Base-by-base conservation (phyloP, 2,888 invertebrate species). In the Meiosimyza platycephala region DNA sequence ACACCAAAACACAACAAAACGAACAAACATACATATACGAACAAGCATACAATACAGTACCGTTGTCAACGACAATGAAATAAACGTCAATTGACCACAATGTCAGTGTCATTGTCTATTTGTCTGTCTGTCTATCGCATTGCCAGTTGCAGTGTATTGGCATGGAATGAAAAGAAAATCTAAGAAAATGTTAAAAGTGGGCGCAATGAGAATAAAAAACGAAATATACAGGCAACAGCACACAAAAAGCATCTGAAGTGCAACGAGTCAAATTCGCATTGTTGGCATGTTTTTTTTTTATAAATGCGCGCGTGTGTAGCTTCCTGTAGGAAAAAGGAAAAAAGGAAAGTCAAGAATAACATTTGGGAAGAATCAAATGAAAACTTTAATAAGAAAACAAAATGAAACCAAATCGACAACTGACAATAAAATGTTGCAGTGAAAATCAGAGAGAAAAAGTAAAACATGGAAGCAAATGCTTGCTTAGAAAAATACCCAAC, bases 1-100 rank as follows among this genome's bases (percentile, higher is more conserved):
- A 62, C 18, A 62, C 57, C 18, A 57, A 60, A 40, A 57, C 48
- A 59, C 55, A 50, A 65, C 9, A 16, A 22, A 50, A 50, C 59
- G 55, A 51, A 1, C 4, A 13, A 16, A 22, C 1, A 22, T 22
- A 22, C 22, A 22, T 13, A 40, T 47, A n/a, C n/a, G n/a, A n/a
- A n/a, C n/a, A n/a, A n/a, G n/a, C n/a, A n/a, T n/a, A n/a, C n/a
- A 69, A 70, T 51, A 57, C 72, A 71, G 70, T 69, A 65, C 65
- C 72, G 75, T 76, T 80, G 78, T 78, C 78, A 78, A 65, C 75
- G 74, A 76, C 79, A 79, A 79, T 79, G 77, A 77, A 78, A 80
- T 79, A 79, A 79, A 79, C 77, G 80, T 77, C 79, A 79, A 80
- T 80, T 79, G 80, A 80, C 80, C 80, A 76, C 79, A 79, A 78